Conservation (phyloP, 2,888 invertebrate species). For the Euzophera pinguis region DNA sequence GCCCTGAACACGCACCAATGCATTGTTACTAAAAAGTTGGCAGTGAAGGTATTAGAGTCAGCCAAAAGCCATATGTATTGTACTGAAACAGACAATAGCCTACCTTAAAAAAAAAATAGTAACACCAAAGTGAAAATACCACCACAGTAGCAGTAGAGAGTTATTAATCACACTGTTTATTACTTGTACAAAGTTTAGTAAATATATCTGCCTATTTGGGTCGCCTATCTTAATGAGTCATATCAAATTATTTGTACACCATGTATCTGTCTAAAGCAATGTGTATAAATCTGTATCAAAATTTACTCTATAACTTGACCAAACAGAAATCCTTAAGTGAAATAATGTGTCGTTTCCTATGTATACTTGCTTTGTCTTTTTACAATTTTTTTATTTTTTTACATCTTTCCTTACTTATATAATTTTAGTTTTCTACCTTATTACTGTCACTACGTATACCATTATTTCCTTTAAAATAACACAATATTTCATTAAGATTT, state of each 20-base stretch:
- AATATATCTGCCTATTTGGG: neutral
- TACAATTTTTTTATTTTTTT: no score
- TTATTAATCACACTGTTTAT: neutral
- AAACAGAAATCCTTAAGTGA: no score
- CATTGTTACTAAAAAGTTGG: no score
- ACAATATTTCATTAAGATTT: neutral
- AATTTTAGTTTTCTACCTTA: no score
- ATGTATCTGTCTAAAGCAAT: neutral
- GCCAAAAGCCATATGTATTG: neutral
- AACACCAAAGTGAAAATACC: neutral
- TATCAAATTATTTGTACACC: neutral
- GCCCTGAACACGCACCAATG: no score
- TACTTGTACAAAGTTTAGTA: constrained; percentile 13
- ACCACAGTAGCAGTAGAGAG: neutral
- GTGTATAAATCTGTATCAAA: neutral
- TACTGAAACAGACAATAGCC: neutral
- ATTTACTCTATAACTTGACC: neutral
- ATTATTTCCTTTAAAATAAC: neutral
- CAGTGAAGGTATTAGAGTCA: neutral
- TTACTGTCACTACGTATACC: no score
- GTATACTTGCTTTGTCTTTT: no score
- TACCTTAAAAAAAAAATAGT: neutral
- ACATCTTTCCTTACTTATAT: no score
- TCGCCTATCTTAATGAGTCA: neutral
- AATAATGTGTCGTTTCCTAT: no score